Conservation (phyloP, 2,888 invertebrate species). For the Stenotaenia linearis region DNA sequence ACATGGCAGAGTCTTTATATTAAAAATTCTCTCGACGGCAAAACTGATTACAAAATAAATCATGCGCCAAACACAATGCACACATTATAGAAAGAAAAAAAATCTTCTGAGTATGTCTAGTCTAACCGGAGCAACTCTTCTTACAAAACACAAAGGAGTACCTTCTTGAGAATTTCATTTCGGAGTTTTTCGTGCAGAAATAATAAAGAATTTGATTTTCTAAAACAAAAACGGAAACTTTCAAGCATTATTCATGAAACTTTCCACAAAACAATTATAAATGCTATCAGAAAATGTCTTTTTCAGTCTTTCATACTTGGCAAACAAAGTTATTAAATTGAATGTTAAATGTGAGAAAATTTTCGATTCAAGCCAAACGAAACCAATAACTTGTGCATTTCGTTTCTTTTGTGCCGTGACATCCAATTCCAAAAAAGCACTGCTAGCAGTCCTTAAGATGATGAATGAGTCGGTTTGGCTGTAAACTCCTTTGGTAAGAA, state of each 20-base stretch:
- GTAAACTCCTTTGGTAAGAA: background rate
- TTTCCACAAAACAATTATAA: background rate
- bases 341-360: background rate
- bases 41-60: background rate
- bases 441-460: background rate
- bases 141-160: background rate
- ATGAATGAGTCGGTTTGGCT: background rate
- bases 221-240: background rate
- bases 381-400: background rate
- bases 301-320: background rate
- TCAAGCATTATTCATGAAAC: background rate
- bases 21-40: background rate
- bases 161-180: constrained; percentile 1
- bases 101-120: background rate
- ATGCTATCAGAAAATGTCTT: background rate
- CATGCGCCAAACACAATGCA: background rate
- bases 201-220: background rate
- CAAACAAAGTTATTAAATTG: background rate
- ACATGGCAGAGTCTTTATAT: background rate
- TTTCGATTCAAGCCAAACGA: background rate
- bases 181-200: background rate
- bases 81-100: background rate
- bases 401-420: background rate
- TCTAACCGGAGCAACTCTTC: background rate
- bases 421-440: background rate